These are phyloP conservation scores for Falco concolor DNA, from an alignment of 2,797 vertebrate genomes.

Conservation along the genomic window DNA sequence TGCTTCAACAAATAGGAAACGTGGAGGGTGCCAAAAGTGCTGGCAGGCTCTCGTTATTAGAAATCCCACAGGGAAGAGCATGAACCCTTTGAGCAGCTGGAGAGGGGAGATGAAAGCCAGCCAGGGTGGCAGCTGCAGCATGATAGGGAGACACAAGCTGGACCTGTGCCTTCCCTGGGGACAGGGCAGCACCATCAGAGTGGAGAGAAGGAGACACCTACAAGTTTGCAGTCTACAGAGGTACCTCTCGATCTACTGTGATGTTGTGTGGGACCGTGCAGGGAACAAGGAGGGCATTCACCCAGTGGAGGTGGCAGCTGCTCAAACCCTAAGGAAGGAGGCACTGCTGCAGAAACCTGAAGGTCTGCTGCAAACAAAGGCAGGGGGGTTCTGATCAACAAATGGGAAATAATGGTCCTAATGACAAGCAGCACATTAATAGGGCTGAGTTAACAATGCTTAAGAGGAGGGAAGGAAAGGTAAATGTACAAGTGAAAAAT, in stretches of 20 bases:
- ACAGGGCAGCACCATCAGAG: background rate
- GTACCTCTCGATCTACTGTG: too few species aligned
- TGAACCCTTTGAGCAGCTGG: accelerated
- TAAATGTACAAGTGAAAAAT: slow-evolving; percentile 32
- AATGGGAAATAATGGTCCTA: slow-evolving; percentile 37
- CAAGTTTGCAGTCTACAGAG: background rate
- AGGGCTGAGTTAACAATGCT: slow-evolving; percentile 25
- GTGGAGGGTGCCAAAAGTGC: background rate
- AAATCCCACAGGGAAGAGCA: background rate
- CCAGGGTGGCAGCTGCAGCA: background rate
- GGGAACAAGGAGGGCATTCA: background rate
- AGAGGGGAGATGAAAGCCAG: background rate
- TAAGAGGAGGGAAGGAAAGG: slow-evolving; percentile 33
- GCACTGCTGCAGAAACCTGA: background rate
- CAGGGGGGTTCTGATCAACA: slow-evolving; percentile 7
- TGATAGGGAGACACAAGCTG: background rate
- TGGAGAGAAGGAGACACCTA: background rate
- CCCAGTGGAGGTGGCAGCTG: background rate
- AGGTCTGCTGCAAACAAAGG: background rate
- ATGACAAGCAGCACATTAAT: slow-evolving; percentile 23
- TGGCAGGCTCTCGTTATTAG: background rate
- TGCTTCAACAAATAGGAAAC: background rate
- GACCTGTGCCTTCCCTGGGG: background rate
- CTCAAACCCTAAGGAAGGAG: background rate
- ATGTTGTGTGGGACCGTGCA: background rate